These are phyloP conservation scores for Drosophila gaucha DNA, from an alignment of 2,888 invertebrate species.

Conservation along the genomic window DNA sequence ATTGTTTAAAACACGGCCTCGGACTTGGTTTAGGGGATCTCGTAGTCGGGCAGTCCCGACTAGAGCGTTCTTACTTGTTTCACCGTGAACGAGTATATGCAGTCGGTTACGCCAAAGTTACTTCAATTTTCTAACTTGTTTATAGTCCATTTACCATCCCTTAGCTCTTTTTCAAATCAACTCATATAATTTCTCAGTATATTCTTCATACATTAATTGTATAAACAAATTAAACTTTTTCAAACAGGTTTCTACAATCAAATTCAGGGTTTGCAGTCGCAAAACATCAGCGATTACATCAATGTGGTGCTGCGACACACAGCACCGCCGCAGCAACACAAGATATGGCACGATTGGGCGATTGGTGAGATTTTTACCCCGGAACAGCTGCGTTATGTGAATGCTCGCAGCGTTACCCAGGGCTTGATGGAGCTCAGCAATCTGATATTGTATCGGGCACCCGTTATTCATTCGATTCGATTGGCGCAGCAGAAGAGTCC, in stretches of 20 bases:
- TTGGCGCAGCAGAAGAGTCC: constrained; percentile 70
- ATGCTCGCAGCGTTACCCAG: constrained; percentile 55
- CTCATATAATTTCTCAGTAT: too few species aligned
- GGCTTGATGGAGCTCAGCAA: constrained; percentile 81
- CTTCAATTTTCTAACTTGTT: too few species aligned
- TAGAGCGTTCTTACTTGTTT: too few species aligned
- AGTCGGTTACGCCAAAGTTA: too few species aligned
- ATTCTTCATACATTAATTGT: neutral
- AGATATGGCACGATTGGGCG: constrained; percentile 79
- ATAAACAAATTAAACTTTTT: too few species aligned
- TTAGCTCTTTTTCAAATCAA: too few species aligned
- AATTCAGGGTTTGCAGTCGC: constrained; percentile 62
- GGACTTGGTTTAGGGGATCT: too few species aligned
- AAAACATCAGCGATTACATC: constrained; percentile 80
- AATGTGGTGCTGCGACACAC: constrained; percentile 80
- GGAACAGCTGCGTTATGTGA: constrained; percentile 60
- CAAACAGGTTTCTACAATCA: constrained; percentile 76
- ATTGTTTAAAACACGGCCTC: too few species aligned
- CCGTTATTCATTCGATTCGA: constrained; percentile 80
- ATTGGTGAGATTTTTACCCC: constrained; percentile 75
- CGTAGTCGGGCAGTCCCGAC: too few species aligned
- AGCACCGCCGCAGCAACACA: constrained; percentile 70
- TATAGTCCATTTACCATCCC: too few species aligned
- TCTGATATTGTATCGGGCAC: constrained; percentile 81
- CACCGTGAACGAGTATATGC: too few species aligned